Base-by-base conservation (phyloP, 2,888 invertebrate genomes). In the Trichacis sp. region DNA sequence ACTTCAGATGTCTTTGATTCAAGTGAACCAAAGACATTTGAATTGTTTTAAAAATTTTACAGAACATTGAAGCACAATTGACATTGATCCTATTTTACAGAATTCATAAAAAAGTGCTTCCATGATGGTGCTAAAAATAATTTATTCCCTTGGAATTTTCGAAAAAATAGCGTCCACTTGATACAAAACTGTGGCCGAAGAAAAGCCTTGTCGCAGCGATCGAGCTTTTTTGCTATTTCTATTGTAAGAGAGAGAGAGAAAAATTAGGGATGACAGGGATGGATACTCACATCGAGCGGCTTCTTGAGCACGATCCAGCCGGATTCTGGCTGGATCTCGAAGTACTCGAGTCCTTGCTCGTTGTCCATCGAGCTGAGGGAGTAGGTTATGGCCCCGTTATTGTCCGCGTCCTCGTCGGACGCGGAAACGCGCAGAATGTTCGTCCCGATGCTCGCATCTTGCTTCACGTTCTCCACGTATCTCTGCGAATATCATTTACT, bases 221-320 rank as follows among this genome's bases (percentile, higher is more conserved):
- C 30, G 45, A 29, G 29, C 45, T 29, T 30, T 19, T 52, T 65
- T 56, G 63, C 66, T 72, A 55, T 66, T 48, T 56, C 64, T 68
- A 63, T 24, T 24, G 24, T 24, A 3, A 24, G 24, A 24, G 4
- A 24, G 24, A 33, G 30, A 58, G 53, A 54, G 57, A 54, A 36
- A 65, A 53, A 68, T 67, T 24, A 67, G 56, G 59, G 43, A 33
- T 9, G 11, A 47, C 42, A 20, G 18, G 29, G 52, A 14, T 36
- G 61, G 59, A 88, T 89, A 96, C 96, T 96, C 93, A 96, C 96
- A 91, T 96, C 96, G 82, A 98, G 88, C 56, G 96, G 95, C 85
- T 96, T 96, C 88, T 94, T 95, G 78, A 97, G 87, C 64, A 95
- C 94, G 82, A 98, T 97, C 96, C 97, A 97, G 82, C 98, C 98